Evolutionary conservation across 2,797 vertebrate genomes (phyloP).

Genomic region (Fratercula arctica): DNA sequence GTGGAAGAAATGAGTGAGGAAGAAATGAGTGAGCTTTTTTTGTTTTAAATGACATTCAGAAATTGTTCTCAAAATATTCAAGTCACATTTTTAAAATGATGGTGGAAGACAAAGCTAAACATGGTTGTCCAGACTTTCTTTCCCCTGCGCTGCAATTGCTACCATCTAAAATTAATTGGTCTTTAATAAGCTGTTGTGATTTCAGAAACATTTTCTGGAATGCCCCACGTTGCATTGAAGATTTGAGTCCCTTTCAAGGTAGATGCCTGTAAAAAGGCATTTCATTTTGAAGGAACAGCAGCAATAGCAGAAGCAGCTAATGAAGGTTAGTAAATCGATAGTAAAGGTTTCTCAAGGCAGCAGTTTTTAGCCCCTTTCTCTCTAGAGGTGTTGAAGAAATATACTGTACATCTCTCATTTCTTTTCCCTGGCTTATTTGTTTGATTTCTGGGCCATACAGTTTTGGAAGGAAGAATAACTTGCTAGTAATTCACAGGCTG

Average conservation of each 20-base stretch:
- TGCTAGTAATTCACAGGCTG: neutral
- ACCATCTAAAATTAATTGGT: neutral
- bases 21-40: neutral
- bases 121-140: neutral
- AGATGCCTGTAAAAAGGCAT: neutral
- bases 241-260: neutral
- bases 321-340: neutral
- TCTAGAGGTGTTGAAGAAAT: neutral
- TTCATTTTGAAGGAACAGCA: neutral
- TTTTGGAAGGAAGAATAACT: neutral
- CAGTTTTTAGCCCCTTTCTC: neutral
- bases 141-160: neutral
- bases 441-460: neutral
- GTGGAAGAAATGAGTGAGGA: neutral
- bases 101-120: neutral
- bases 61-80: neutral
- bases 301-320: neutral
- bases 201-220: neutral
- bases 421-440: neutral
- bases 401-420: neutral
- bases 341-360: neutral
- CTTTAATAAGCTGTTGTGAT: neutral
- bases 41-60: neutral
- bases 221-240: neutral
- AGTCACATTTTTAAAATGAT: neutral